Percentiles rank a stretch among this genome's conserved stretches.
These are phyloP conservation scores for Drosophila ogumai DNA, from an alignment of 1,140 invertebrate genomes.

Conservation along the genomic window DNA sequence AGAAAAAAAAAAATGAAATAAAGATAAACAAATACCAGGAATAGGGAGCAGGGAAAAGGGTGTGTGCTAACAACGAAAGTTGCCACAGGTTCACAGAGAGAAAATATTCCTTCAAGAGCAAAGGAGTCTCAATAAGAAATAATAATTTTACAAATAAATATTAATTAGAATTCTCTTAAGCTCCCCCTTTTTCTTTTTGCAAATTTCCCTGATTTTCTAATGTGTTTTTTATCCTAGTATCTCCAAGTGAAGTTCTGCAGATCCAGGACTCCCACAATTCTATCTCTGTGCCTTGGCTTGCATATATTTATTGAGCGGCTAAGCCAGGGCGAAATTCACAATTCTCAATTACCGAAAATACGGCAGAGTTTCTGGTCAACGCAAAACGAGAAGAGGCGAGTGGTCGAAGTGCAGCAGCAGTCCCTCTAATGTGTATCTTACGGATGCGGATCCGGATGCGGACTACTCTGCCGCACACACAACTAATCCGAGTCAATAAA, in stretches of 20 bases:
- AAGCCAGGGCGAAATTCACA: slow-evolving; percentile 47
- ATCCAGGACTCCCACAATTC: slow-evolving; percentile 8
- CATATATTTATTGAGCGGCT: slow-evolving; percentile 68
- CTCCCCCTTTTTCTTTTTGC: neutral
- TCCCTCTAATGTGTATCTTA: slow-evolving; percentile 38
- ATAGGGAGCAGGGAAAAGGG: slow-evolving; percentile 18
- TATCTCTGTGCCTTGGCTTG: slow-evolving; percentile 20
- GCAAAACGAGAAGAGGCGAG: no score
- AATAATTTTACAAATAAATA: neutral
- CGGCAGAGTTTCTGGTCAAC: neutral
- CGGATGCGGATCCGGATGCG: slow-evolving; percentile 10
- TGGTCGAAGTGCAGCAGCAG: slow-evolving; percentile 23
- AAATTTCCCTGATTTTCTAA: neutral
- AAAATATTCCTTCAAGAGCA: neutral
- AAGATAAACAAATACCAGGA: slow-evolving; percentile 41
- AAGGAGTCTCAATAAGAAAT: neutral
- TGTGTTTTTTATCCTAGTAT: neutral
- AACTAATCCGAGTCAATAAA: slow-evolving; percentile 79
- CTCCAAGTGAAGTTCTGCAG: neutral
- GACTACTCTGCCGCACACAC: slow-evolving; percentile 6
- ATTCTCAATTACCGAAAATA: slow-evolving; percentile 61
- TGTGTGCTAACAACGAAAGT: slow-evolving; percentile 46
- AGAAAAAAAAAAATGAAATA: neutral
- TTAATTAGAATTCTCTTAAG: neutral
- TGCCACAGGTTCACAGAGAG: slow-evolving; percentile 17